Conservation (phyloP, 2,797 vertebrate species). For the Enteromius viviparus region DNA sequence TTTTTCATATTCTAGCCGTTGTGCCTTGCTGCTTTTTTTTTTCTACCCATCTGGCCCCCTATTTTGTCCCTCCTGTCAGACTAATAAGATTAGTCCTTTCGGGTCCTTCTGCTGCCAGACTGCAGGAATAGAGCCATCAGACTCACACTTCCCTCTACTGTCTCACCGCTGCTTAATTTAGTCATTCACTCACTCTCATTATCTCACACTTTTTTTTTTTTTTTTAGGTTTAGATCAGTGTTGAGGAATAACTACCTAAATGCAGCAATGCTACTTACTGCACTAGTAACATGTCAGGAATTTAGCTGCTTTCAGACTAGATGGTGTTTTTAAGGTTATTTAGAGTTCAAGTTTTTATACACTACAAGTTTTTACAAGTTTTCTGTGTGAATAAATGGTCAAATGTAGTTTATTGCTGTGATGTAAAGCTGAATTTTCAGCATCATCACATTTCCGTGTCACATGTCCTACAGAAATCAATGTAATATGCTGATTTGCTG, state of each 20-base stretch:
- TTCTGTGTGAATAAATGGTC: not conserved
- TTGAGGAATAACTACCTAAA: not conserved
- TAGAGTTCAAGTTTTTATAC: not conserved
- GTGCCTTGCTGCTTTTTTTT: constrained; percentile 33
- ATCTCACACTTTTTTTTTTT: not conserved
- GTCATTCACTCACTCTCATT: constrained; percentile 2
- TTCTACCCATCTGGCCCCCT: constrained; percentile 66
- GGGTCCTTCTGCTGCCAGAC: constrained; percentile 56
- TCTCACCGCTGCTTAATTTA: not conserved
- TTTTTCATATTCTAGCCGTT: not conserved
- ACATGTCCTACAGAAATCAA: not conserved
- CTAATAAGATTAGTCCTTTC: constrained; percentile 73
- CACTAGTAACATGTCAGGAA: not conserved
- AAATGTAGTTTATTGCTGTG: not conserved
- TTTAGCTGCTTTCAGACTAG: not conserved
- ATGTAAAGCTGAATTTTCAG: not conserved
- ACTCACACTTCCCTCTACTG: constrained; percentile 23
- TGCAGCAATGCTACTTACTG: not conserved
- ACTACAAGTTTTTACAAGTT: not conserved
- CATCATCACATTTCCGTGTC: not conserved
- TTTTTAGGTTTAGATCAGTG: not conserved
- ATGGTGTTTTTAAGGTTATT: not conserved
- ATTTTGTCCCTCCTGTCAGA: constrained; percentile 68
- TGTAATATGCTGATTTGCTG: not conserved
- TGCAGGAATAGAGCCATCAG: constrained; percentile 62